Conservation (phyloP, 2,797 vertebrate genomes). For the Fratercula arctica region DNA sequence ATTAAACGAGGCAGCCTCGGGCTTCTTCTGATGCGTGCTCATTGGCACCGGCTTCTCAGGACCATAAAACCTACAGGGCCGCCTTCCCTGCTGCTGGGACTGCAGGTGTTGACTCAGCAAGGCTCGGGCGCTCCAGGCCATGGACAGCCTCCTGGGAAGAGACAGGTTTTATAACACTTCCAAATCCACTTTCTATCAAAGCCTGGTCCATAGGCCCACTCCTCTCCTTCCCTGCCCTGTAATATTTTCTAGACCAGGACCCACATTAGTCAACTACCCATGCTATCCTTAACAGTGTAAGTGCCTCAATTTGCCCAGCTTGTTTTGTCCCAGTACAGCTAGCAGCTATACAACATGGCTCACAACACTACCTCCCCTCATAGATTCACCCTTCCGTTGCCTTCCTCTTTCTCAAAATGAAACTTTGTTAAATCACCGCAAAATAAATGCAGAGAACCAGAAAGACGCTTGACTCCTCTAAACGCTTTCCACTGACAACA, state of each 20-base stretch:
- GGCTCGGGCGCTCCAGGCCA: fast-evolving
- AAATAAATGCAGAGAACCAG: background rate
- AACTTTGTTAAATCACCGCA: background rate
- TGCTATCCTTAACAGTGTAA: background rate
- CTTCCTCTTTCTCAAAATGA: background rate
- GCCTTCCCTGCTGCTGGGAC: background rate
- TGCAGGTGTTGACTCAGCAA: background rate
- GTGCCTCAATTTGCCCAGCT: background rate
- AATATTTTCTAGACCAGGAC: background rate
- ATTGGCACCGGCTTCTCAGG: background rate
- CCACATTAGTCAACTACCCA: background rate
- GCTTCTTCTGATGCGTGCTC: background rate
- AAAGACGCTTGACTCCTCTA: background rate
- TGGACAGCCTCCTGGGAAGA: background rate
- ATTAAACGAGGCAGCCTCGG: background rate
- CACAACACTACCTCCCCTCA: background rate
- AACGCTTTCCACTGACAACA: fast-evolving
- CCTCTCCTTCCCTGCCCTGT: background rate
- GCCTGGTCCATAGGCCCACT: background rate
- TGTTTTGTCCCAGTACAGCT: background rate
- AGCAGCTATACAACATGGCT: fast-evolving
- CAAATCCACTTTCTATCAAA: background rate
- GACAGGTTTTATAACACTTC: fast-evolving
- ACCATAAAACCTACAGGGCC: background rate
- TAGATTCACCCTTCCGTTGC: fast-evolving